phyloP scores from a whole-genome alignment of 2,888 invertebrate genomes.

The Euspilapteryx auroguttella region DNA sequence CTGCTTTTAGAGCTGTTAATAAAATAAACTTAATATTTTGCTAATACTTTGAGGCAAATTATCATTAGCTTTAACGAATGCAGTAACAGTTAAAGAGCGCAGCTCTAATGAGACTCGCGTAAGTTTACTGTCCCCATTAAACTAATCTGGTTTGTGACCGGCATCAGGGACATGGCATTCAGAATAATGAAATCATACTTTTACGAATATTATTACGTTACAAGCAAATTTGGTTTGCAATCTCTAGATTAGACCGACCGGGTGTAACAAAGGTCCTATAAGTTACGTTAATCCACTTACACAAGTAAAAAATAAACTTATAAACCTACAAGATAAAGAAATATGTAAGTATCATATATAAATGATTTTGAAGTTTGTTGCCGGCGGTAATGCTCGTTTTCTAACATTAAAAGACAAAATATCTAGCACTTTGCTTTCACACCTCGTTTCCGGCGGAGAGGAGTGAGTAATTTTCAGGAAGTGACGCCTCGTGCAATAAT shows the following conservation, averaged over 20 bases:
- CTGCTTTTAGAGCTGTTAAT: slow-evolving; percentile 21
- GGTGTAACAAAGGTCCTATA: slow-evolving; percentile 21
- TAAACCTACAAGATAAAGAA: slow-evolving; percentile 1
- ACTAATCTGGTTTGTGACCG: slow-evolving; percentile 28
- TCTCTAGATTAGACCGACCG: slow-evolving; percentile 40
- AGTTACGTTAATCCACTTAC: too few species aligned
- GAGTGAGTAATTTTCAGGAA: slow-evolving; percentile 20
- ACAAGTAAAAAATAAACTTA: neutral
- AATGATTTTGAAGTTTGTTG: too few species aligned
- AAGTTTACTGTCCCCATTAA: too few species aligned
- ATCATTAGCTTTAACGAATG: too few species aligned
- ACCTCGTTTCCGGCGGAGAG: slow-evolving; percentile 19
- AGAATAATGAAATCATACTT: slow-evolving; percentile 53
- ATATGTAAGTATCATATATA: too few species aligned
- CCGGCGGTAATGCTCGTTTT: too few species aligned
- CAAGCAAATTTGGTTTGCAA: slow-evolving; percentile 44
- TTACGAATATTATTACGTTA: slow-evolving; percentile 48
- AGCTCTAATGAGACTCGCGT: too few species aligned
- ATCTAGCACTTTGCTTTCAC: slow-evolving; percentile 41
- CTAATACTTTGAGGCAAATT: too few species aligned
- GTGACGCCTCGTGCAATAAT: slow-evolving; percentile 17
- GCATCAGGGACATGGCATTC: too few species aligned
- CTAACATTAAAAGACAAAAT: too few species aligned
- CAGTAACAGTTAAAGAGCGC: too few species aligned
- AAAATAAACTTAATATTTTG: too few species aligned